Evolutionary conservation across 2,888 invertebrate species (phyloP).

Genomic region (Cerastis rubricosa): DNA sequence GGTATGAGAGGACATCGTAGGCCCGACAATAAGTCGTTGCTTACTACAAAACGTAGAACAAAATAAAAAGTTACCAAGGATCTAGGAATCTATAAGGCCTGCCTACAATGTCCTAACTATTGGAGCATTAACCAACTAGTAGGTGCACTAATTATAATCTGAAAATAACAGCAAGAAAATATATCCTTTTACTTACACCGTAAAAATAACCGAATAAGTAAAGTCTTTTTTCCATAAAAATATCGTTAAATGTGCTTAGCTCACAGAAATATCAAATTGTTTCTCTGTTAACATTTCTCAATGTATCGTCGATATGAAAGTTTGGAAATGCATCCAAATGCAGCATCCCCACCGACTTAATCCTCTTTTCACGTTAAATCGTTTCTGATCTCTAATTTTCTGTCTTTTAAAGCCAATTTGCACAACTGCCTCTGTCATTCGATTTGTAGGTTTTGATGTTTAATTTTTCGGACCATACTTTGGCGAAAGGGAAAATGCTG

Average conservation of each 20-base stretch:
- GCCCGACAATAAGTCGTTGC: no score
- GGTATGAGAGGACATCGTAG: no score
- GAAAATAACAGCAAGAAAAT: neutral
- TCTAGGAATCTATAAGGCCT: no score
- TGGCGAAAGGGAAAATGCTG: neutral
- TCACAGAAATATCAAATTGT: slow-evolving; percentile 21
- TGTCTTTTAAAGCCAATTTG: slow-evolving; percentile 58
- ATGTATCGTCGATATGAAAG: slow-evolving; percentile 41
- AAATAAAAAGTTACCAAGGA: no score
- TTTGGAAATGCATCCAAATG: slow-evolving; percentile 55
- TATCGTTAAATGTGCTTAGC: neutral
- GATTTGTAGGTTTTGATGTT: slow-evolving; percentile 24
- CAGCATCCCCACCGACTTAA: slow-evolving; percentile 62
- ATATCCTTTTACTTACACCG: neutral
- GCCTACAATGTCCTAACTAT: no score
- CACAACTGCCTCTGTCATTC: slow-evolving; percentile 44
- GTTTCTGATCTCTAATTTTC: slow-evolving; percentile 58
- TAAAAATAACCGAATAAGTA: neutral
- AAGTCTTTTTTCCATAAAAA: neutral
- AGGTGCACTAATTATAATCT: neutral
- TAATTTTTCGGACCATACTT: slow-evolving; percentile 12
- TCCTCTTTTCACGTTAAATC: slow-evolving; percentile 70
- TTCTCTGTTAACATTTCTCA: slow-evolving; percentile 29
- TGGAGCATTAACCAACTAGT: neutral
- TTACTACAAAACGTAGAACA: no score